Evolutionary conservation across 2,888 invertebrate species (phyloP).

Genomic region (Cecidostiba fungosa): DNA sequence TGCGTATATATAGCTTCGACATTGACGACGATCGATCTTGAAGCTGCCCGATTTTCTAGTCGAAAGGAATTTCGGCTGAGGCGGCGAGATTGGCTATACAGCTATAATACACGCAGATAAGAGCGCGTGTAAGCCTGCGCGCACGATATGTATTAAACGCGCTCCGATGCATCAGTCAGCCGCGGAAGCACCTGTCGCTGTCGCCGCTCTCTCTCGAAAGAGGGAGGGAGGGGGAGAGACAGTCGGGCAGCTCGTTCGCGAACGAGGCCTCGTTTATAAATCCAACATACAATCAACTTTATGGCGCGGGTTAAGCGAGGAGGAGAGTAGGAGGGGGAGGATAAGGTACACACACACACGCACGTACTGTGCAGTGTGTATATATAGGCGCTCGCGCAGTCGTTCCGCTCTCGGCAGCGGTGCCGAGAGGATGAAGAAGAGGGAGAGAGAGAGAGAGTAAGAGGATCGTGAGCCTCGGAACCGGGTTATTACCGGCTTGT

Average conservation of each 20-base stretch:
- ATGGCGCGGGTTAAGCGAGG: constrained; percentile 65
- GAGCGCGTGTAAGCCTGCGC: constrained; percentile 11
- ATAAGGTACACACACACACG: constrained; percentile 43
- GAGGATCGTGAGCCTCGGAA: constrained; percentile 65
- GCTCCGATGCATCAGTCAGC: constrained; percentile 24
- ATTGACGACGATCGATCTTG: constrained; percentile 50
- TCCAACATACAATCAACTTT: constrained; percentile 78
- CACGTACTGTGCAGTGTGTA: too few species aligned
- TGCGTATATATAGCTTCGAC: too few species aligned
- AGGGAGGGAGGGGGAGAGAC: neutral
- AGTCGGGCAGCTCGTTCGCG: neutral
- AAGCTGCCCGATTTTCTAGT: constrained; percentile 45
- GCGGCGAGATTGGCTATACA: neutral
- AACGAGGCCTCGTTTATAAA: constrained; percentile 75
- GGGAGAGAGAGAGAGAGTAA: constrained; percentile 64
- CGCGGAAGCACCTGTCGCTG: constrained; percentile 63
- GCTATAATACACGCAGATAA: neutral
- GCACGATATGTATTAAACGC: neutral
- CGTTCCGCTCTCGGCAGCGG: constrained; percentile 41
- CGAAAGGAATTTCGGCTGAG: constrained; percentile 30
- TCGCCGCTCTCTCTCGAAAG: constrained; percentile 23
- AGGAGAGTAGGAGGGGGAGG: constrained; percentile 65
- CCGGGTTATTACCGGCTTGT: constrained; percentile 79
- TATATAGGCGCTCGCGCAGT: neutral
- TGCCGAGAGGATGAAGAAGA: constrained; percentile 45